Evolutionary conservation across 2,113 vertebrate species (phyloP), one percentile per base, ranked within the genome.

Genomic region (Microcebus ravelobensis): DNA sequence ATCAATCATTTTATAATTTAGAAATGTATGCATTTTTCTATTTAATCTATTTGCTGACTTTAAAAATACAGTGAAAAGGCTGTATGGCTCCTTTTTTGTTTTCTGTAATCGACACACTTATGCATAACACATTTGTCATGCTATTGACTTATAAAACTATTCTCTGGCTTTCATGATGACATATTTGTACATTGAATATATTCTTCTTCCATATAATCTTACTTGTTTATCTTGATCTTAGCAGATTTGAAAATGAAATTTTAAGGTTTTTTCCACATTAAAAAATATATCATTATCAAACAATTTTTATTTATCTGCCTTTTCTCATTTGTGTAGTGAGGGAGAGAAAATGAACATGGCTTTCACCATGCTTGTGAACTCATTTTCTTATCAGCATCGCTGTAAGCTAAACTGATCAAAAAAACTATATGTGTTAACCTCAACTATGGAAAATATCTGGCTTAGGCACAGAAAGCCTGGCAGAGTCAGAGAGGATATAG

Each of bases 321-420:
- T 98, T 98, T 96, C 25, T 84, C 42, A 97, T 86, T 29, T 97
- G 48, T 98, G 71, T 82, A 87, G 67, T 86, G 65, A 90, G 59
- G 27, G 77, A 97, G 89, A 59, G 61, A 92, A 98, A 98, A 97
- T 94, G 85, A 97, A 52, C 48, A 92, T 84, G 87, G 45, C 55
- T 70, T 98, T 98, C 96, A 90, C 18, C 31, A 93, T 48, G 34
- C 34, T 92, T 94, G 12, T 83, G 87, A 96, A 97, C 71, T 82
- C 92, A 39, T 87, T 97, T 87, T 96, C 84, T 97, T 95, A 87
- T 80, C 55, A 97, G 29, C 42, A 2, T 88, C 84, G 86, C 85
- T 92, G 25, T 91, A 90, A 98, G 94, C 79, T 87, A 86, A 96
- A 36, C 76, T 86, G 50, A 97, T 84, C 74, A 96, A 98, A 96